phyloP scores from a whole-genome alignment of 2,797 vertebrate genomes.

The Pantherophis alleghaniensis region DNA sequence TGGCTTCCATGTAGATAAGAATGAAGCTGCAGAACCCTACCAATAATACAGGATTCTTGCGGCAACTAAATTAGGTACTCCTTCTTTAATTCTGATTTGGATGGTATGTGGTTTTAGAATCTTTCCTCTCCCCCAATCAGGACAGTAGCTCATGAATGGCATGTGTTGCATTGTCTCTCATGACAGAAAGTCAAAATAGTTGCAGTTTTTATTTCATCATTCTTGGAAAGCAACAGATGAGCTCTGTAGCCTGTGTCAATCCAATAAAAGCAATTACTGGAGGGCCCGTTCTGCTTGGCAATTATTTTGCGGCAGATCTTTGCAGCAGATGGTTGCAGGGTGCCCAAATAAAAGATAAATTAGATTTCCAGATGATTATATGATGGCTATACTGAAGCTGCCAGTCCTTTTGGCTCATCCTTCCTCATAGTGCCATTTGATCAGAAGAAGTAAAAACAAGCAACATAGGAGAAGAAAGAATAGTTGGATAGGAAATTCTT shows the following conservation, averaged over 20 bases:
- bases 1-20: neutral
- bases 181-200: slow-evolving; percentile 36
- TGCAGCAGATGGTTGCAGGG: slow-evolving; percentile 71
- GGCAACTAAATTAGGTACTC: neutral
- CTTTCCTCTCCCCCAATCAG: neutral
- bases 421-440: slow-evolving; percentile 27
- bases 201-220: slow-evolving; percentile 36
- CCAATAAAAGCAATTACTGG: slow-evolving; percentile 67
- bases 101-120: neutral
- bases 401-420: slow-evolving; percentile 45
- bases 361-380: slow-evolving; percentile 73
- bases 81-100: neutral
- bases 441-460: neutral
- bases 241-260: slow-evolving; percentile 57
- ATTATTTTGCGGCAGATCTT: slow-evolving; percentile 63
- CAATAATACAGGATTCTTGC: slow-evolving; percentile 12
- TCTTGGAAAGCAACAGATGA: slow-evolving; percentile 48
- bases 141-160: neutral
- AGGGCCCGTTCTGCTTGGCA: slow-evolving; percentile 48
- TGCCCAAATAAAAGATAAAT: slow-evolving; percentile 67
- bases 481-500: slow-evolving; percentile 18
- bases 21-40: neutral
- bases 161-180: slow-evolving; percentile 12
- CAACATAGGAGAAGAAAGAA: neutral
- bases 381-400: slow-evolving; percentile 52